These are phyloP conservation scores for Hexactinellida sp. DNA, from an alignment of 37 sponge, comb jelly and placozoan genomes.

Conservation along the genomic window DNA sequence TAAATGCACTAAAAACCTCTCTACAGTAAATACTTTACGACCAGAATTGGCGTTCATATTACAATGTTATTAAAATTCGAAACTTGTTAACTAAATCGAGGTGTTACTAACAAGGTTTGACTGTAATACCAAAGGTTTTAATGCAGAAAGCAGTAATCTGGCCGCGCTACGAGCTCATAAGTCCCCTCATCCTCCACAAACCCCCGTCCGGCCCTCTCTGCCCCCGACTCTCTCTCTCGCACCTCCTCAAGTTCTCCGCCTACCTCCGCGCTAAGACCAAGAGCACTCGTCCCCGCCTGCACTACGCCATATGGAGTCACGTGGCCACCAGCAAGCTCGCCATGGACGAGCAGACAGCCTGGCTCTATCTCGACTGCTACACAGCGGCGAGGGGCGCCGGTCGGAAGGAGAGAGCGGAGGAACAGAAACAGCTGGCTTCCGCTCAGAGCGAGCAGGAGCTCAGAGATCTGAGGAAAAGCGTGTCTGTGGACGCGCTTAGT, in stretches of 20 bases:
- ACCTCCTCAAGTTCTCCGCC: not conserved
- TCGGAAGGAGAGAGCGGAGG: not conserved
- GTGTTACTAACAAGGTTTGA: no score
- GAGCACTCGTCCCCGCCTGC: not conserved
- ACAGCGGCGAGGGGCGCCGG: not conserved
- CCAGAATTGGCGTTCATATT: no score
- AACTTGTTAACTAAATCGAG: no score
- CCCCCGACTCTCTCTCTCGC: not conserved
- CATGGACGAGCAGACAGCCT: not conserved
- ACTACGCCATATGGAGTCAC: not conserved
- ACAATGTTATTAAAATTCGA: no score
- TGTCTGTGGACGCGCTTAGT: not conserved
- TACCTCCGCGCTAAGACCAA: not conserved
- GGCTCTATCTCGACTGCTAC: not conserved
- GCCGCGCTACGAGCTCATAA: not conserved
- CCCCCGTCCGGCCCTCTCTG: not conserved
- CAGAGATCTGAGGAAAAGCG: not conserved
- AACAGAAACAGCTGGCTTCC: not conserved
- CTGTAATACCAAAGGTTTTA: no score
- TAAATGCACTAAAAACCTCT: no score
- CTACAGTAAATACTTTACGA: no score
- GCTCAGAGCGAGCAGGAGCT: not conserved
- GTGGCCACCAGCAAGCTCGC: not conserved
- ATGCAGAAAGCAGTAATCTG: not conserved
- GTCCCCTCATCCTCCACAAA: not conserved